Evolutionary conservation across 2,888 invertebrate genomes (phyloP).

Genomic region (Ptilodon capucinus): DNA sequence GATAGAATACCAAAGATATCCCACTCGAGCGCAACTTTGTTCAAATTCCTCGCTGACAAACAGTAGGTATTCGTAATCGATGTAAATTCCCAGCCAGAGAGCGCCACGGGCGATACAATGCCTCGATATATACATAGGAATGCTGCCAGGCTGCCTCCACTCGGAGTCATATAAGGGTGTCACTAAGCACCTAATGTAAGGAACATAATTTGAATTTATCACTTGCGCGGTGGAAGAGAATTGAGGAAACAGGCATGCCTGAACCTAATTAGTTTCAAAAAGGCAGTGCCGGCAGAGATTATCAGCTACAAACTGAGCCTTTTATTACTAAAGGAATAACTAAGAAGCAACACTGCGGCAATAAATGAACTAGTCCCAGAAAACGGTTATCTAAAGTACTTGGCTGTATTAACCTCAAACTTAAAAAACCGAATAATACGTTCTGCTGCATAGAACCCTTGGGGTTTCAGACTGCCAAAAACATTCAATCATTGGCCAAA

Average conservation of each 20-base stretch:
- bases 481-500: too few species aligned
- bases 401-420: too few species aligned
- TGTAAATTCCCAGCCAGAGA: slow-evolving; percentile 39
- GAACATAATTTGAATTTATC: background rate
- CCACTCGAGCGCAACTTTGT: slow-evolving; percentile 3
- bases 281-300: too few species aligned
- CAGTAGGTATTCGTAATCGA: slow-evolving; percentile 38
- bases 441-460: too few species aligned
- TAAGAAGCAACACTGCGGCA: too few species aligned
- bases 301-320: too few species aligned
- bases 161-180: slow-evolving; percentile 1
- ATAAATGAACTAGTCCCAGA: too few species aligned
- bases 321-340: too few species aligned
- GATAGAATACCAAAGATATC: background rate
- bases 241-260: background rate
- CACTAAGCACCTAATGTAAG: background rate
- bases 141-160: background rate
- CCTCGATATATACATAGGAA: slow-evolving; percentile 1
- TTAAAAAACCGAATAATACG: too few species aligned
- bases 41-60: slow-evolving; percentile 30
- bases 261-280: background rate
- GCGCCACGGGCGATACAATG: slow-evolving; percentile 4
- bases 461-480: too few species aligned
- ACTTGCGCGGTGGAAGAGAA: background rate
- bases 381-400: too few species aligned